Evolutionary conservation across 2,888 invertebrate species (phyloP).

Genomic region (Cheilosia impressa): DNA sequence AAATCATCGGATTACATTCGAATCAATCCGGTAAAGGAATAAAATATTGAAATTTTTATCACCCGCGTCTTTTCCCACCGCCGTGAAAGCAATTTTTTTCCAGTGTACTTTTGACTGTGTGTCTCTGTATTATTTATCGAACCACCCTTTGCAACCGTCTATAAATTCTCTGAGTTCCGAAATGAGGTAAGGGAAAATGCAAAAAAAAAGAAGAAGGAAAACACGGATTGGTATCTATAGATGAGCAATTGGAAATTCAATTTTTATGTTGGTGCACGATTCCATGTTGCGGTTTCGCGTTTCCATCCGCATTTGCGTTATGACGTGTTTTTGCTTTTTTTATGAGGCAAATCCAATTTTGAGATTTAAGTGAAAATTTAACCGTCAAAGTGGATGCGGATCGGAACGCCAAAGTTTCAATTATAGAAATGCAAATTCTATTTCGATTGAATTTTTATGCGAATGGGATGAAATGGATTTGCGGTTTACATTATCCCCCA

Average conservation of each 20-base stretch:
- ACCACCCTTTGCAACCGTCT: neutral
- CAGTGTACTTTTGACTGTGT: neutral
- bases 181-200: neutral
- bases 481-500: neutral
- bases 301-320: constrained; percentile 15
- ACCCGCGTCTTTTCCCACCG: constrained; percentile 9
- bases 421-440: constrained; percentile 72
- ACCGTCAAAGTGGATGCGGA: constrained; percentile 41
- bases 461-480: constrained; percentile 29
- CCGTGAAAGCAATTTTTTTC: constrained; percentile 18
- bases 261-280: constrained; percentile 42
- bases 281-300: constrained; percentile 57
- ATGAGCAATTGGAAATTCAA: constrained; percentile 67
- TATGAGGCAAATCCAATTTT: constrained; percentile 57
- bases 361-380: constrained; percentile 68
- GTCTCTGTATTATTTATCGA: neutral
- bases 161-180: neutral
- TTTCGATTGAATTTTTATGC: constrained; percentile 43
- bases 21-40: constrained; percentile 36
- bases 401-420: constrained; percentile 60
- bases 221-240: constrained; percentile 10
- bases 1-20: constrained; percentile 65
- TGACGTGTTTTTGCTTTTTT: neutral
- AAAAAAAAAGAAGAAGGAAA: constrained; percentile 10
- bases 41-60: constrained; percentile 64